Evolutionary conservation across 2,113 vertebrate species (phyloP).

Genomic region (Laticauda colubrina): DNA sequence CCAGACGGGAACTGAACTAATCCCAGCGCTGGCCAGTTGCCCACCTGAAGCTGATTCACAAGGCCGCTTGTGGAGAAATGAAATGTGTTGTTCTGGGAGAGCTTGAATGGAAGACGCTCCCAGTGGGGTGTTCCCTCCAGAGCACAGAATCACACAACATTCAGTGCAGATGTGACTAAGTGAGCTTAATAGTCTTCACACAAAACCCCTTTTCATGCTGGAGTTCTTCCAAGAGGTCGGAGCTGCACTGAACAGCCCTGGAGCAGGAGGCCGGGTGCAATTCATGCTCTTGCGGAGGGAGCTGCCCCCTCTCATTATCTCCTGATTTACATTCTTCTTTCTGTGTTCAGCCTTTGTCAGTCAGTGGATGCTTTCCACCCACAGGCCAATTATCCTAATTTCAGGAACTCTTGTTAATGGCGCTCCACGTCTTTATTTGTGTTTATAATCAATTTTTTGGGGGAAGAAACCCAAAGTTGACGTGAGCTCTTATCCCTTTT

Average conservation of each 20-base stretch:
- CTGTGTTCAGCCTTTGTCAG: not conserved
- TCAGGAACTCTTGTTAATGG: not conserved
- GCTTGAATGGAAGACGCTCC: conserved; percentile 9
- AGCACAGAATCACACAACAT: not conserved
- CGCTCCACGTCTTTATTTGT: not conserved
- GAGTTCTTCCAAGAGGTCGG: not conserved
- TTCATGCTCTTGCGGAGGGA: not conserved
- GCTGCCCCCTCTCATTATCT: not conserved
- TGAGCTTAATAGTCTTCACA: not conserved
- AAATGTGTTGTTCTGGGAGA: conserved; percentile 1
- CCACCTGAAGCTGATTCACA: not conserved
- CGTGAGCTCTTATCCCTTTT: not conserved
- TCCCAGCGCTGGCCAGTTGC: not conserved
- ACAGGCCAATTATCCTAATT: conserved; percentile 19
- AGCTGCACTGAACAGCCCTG: not conserved
- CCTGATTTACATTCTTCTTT: not conserved
- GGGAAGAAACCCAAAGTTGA: not conserved
- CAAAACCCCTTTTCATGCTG: not conserved
- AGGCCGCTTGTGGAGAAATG: not conserved
- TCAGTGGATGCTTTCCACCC: conserved; percentile 5
- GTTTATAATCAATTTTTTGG: not conserved
- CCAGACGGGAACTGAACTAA: not conserved
- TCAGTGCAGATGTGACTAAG: not conserved
- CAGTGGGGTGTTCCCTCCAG: not conserved
- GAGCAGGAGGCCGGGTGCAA: not conserved